Percentiles rank a stretch among this genome's conserved stretches.
Evolutionary conservation across 1,140 invertebrate genomes (phyloP).

Genomic region (Drosophila ananassae): DNA sequence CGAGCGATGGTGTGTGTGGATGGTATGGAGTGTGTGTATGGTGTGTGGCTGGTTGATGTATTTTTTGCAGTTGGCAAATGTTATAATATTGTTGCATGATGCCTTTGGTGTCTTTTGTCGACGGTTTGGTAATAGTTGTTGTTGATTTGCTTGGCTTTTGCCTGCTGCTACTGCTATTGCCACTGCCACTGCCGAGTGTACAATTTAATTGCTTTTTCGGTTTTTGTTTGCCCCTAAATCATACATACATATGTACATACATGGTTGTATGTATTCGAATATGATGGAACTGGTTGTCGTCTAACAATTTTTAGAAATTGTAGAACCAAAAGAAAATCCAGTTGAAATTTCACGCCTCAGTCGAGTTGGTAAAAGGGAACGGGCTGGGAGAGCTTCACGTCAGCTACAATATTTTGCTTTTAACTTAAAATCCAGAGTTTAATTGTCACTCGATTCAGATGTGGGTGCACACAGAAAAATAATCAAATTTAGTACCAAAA

Average conservation of each 20-base stretch:
- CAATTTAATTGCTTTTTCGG: constrained; percentile 80
- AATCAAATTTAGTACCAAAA: not conserved
- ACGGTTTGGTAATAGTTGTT: constrained; percentile 52
- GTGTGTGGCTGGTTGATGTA: constrained; percentile 28
- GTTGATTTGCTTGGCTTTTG: constrained; percentile 53
- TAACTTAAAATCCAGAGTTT: constrained; percentile 55
- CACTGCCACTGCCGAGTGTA: constrained; percentile 55
- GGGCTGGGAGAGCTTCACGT: not conserved
- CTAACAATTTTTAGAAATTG: constrained; percentile 59
- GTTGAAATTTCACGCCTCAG: constrained; percentile 40
- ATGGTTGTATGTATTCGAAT: constrained; percentile 27
- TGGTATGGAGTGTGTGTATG: constrained; percentile 4
- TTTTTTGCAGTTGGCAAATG: constrained; percentile 49
- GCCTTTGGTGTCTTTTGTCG: constrained; percentile 65
- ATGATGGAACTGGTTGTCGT: constrained; percentile 73
- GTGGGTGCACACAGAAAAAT: constrained; percentile 16
- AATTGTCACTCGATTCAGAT: constrained; percentile 50
- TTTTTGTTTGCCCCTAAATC: constrained; percentile 46
- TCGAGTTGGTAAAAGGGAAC: not conserved
- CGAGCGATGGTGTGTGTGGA: not conserved
- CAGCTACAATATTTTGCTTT: constrained; percentile 78
- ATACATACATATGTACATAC: not conserved
- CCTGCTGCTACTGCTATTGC: constrained; percentile 9
- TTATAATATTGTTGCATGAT: constrained; percentile 70
- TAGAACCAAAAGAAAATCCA: constrained; percentile 40